Conservation (phyloP, 2,113 vertebrate genomes). For the Carollia perspicillata region DNA sequence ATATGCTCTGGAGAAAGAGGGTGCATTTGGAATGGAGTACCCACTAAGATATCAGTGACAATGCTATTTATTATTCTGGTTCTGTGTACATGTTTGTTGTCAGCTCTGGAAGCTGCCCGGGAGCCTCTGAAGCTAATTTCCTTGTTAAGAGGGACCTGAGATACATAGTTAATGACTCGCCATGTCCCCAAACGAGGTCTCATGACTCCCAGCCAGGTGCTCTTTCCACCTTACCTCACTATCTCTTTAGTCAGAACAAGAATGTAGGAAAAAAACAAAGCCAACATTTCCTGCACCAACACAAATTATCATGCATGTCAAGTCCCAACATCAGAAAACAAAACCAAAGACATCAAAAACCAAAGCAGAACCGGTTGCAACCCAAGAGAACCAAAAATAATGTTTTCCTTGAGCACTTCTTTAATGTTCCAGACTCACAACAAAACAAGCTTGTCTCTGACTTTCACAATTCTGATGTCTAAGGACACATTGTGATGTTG, state of each 20-base stretch:
- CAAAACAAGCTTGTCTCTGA: neutral
- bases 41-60: neutral
- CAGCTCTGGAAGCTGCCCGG: neutral
- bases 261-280: neutral
- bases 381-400: neutral
- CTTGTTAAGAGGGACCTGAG: neutral
- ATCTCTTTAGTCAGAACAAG: neutral
- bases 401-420: neutral
- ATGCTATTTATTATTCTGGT: rapidly evolving
- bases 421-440: neutral
- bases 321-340: neutral
- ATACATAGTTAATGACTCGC: neutral
- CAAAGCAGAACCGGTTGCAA: neutral
- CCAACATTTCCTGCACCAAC: rapidly evolving
- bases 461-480: neutral
- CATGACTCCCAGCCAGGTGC: neutral
- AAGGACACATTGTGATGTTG: neutral
- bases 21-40: neutral
- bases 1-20: neutral
- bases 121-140: neutral
- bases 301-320: no score
- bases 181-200: rapidly evolving
- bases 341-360: neutral
- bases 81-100: rapidly evolving
- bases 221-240: neutral